Base-by-base conservation (phyloP, 2,113 vertebrate genomes). In the Herpetotheres cachinnans region DNA sequence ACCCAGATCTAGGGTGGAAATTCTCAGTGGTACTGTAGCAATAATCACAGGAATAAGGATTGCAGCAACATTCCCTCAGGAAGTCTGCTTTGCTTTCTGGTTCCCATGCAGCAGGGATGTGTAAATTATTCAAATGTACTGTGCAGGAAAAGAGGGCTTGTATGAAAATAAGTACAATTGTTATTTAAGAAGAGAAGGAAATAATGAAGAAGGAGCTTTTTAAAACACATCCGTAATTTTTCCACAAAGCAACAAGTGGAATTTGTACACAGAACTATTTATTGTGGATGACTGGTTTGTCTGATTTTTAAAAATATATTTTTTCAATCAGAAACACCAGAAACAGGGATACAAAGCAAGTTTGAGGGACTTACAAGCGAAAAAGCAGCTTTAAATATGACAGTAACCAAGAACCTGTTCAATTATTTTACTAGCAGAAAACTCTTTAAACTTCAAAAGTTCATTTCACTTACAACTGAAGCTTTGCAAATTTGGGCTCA, bases 1-100 rank as follows among this genome's bases (percentile, higher is more conserved):
- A 78, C 71, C 24, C 76, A 92, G 69, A 86, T 61, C 65, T 86
- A 72, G 73, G 58, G 62, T 92, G 54, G 89, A 84, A 97, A 95
- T 95, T 95, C 94, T 92, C 97, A 94, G 89, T 2, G n/a, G 89
- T 70, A 84, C 66, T 62, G 32, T 44, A 80, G 87, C 38, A 95
- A 93, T 91, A 96, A 95, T 95, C 95, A 96, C 94, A 96, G 89
- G 89, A 97, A 94, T 96, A 95, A 80, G 83, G 93, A 95, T 62
- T 87, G 74, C 76, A 82, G 84, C 7, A 1, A 66, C 58, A 88
- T 95, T 97, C 89, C 86, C 96, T 94, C 82, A 95, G 95, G 95
- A 95, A 97, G 89, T 82, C 82, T 95, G 93, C 58, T 85, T 83
- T 79, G 42, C 81, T 96, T 50, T 88, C 89, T 85, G 71, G 93